Percentiles rank a stretch among this genome's conserved stretches.
Conservation (phyloP, 2,113 vertebrate genomes). For the Excalfactoria chinensis region DNA sequence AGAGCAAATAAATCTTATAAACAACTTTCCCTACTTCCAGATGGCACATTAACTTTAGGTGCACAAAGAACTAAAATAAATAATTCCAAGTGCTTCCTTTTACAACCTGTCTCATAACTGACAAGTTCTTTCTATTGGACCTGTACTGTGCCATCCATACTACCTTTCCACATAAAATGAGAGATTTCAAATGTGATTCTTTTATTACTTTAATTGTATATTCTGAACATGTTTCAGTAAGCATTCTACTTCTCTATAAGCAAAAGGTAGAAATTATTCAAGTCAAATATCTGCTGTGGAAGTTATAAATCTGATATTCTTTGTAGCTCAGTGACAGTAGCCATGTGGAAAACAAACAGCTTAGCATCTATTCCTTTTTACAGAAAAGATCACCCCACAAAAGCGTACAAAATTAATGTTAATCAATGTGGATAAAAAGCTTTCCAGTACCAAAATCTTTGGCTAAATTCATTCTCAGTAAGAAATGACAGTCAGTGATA, state of each 20-base stretch:
- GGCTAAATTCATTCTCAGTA: neutral
- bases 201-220: neutral
- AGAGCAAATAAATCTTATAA: neutral
- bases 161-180: accelerated
- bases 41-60: neutral
- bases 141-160: neutral
- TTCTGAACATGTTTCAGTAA: neutral
- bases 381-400: neutral
- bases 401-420: neutral
- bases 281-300: neutral
- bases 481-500: neutral
- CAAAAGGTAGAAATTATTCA: neutral
- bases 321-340: neutral
- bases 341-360: neutral
- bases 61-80: neutral
- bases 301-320: neutral
- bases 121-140: neutral
- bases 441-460: neutral
- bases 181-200: neutral
- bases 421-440: neutral
- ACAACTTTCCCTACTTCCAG: neutral
- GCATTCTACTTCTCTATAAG: neutral
- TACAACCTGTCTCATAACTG: neutral
- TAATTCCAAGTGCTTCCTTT: neutral
- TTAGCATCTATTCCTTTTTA: neutral